Evolutionary conservation across 1,140 invertebrate species (phyloP), one percentile per base, ranked within the genome.

Genomic region (Chironomus striatipennis): DNA sequence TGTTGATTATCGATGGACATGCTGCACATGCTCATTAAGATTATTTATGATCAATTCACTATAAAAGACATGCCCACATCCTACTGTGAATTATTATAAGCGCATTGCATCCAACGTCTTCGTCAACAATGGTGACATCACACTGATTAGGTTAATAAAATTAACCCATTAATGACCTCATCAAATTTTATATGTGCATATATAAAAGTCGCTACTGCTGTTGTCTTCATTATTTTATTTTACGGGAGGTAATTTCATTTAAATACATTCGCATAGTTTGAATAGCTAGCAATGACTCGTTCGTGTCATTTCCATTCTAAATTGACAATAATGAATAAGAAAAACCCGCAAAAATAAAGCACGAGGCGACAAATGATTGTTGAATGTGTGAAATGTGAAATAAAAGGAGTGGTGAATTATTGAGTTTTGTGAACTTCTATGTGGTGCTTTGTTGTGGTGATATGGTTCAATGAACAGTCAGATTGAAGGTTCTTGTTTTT

Each of bases 81-180:
- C 12, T 4, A n/a, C 47, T 57, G 12, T 47, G 8, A 47, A 47
- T n/a, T 4, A 57, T 12, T n/a, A 47, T 47, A 47, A n/a, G 47
- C 4, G 12, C 43, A 47, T 47, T n/a, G n/a, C 12, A 57, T 57
- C 12, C 47, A 57, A n/a, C n/a, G n/a, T n/a, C n/a, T n/a, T n/a
- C n/a, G n/a, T n/a, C n/a, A n/a, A 57, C 47, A 57, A 57, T 57
- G 5, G 47, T 57, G 47, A 57, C 47, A 57, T 57, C 47, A 57
- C 47, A 57, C 47, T 57, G 47, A 57, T 57, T 57, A 57, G 47
- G 47, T 57, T 57, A 57, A 57, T 57, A 57, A n/a, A 57, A 57
- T 57, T 57, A 57, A 57, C 47, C 47, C 47, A 15, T 57, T 57
- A 57, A 57, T 57, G 12, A 57, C 12, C 12, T n/a, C 43, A 15